Evolutionary conservation across 30 jellyfish, hydroid and myxozoan species (phyloP).

Genomic region (Turritopsis rubra): DNA sequence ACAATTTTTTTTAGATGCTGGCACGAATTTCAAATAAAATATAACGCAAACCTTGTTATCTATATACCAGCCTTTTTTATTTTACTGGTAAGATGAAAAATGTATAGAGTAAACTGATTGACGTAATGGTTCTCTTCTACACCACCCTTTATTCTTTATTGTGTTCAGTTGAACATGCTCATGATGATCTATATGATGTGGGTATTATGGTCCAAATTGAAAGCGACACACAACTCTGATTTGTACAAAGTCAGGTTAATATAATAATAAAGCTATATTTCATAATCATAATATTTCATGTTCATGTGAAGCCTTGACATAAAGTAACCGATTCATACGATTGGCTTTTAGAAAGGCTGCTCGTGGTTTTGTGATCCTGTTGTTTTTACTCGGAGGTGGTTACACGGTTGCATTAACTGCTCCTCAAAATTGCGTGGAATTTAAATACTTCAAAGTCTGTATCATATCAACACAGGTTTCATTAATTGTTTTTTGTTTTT

Average conservation of each 20-base stretch:
- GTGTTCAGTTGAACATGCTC: constrained; percentile 43
- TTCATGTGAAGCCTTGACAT: too few relatives aligned
- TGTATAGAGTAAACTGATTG: too few relatives aligned
- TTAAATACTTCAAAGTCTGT: constrained; percentile 45
- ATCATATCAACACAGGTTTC: constrained; percentile 69
- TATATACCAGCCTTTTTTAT: neutral
- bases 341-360: constrained; percentile 71
- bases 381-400: constrained; percentile 77
- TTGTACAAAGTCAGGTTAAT: constrained; percentile 41
- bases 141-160: neutral
- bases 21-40: neutral
- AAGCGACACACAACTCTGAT: constrained; percentile 33
- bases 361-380: constrained; percentile 59
- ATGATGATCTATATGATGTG: constrained; percentile 49
- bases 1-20: neutral
- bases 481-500: too few relatives aligned
- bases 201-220: constrained; percentile 50
- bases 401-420: constrained; percentile 60
- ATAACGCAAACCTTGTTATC: neutral
- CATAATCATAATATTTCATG: too few relatives aligned
- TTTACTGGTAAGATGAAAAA: neutral
- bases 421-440: constrained; percentile 54
- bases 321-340: too few relatives aligned
- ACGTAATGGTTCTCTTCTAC: neutral
- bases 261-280: too few relatives aligned